A percentile compares a stretch with the other conserved stretches of the same genome.
phyloP scores from a whole-genome alignment of 2,113 vertebrate genomes.

The Ciconia boyciana region DNA sequence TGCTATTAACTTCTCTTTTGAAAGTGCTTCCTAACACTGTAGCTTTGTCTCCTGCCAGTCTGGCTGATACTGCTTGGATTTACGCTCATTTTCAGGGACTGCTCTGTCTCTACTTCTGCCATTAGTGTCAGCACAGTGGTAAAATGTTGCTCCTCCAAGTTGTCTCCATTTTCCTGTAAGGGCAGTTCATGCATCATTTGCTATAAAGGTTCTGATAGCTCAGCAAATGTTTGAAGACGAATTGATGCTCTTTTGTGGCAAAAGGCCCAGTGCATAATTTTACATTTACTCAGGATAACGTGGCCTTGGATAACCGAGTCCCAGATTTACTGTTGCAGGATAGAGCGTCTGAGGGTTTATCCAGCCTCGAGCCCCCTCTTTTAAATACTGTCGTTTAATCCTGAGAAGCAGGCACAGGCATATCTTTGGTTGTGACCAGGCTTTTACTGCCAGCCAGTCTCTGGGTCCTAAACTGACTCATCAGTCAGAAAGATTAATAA shows the following conservation, averaged over 20 bases:
- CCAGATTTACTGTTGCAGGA: constrained; percentile 31
- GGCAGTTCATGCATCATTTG: constrained; percentile 57
- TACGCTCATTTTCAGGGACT: constrained; percentile 43
- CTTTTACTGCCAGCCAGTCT: constrained; percentile 15
- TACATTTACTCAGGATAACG: constrained; percentile 29
- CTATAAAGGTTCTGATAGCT: constrained; percentile 56
- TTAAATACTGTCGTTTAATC: constrained; percentile 41
- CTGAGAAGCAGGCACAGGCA: background rate
- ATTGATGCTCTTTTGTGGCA: constrained; percentile 47
- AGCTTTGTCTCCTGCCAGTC: background rate
- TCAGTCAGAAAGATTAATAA: constrained; percentile 58
- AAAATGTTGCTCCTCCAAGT: constrained; percentile 50
- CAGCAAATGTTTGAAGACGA: constrained; percentile 48
- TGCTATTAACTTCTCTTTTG: constrained; percentile 22
- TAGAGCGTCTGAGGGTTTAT: constrained; percentile 38
- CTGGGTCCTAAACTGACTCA: constrained; percentile 56
- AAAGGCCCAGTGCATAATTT: constrained; percentile 47
- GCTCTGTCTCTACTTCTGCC: constrained; percentile 37
- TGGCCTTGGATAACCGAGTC: constrained; percentile 51
- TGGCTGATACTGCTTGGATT: constrained; percentile 23
- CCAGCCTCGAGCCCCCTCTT: background rate
- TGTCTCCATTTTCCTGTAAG: constrained; percentile 42
- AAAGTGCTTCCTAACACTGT: background rate
- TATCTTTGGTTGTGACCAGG: background rate
- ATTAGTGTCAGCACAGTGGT: constrained; percentile 42